Evolutionary conservation across 2,888 invertebrate genomes (phyloP), one percentile per base, ranked within the genome.

Genomic region (Arrhopalites spinosus): DNA sequence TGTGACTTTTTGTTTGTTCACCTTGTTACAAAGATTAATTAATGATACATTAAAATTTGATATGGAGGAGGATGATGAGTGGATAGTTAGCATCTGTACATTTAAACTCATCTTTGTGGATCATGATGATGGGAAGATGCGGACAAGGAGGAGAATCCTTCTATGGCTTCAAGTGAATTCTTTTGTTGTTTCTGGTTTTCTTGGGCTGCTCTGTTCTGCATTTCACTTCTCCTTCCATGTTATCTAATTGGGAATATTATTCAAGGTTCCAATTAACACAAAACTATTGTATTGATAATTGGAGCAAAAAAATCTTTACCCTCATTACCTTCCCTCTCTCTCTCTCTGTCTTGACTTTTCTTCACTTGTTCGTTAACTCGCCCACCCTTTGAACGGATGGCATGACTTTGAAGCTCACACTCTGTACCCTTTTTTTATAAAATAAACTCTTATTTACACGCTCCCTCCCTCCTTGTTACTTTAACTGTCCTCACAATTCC

Each of bases 201-300:
- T n/a, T 23, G n/a, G 50, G 30, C 69, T 30, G 30, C n/a, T 67
- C 67, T 68, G 47, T 36, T 64, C 74, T 50, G 29, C 63, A 59
- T 75, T 53, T 66, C 43, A 36, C 66, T 66, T 66, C 64, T 27
- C 59, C 17, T 59, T 68, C 47, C 68, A 68, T 47, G 13, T 68
- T 47, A 70, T 70, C 69, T 70, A 70, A 70, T 70, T 70, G 69
- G 11, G 69, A 70, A 70, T 70, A 70, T n/a, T n/a, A n/a, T 70
- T 70, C 69, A 70, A 70, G 69, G 53, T 70, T 56, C 69, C 53
- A 70, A 70, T 70, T 70, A 70, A 70, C 69, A 70, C 69, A 70
- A 30, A 70, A 11, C 69, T 53, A 70, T 70, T 70, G 69, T 70
- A 53, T 70, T 56, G 15, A 53, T 70, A 70, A 70, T 70, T 70